Percentiles rank a stretch among this genome's conserved stretches.
Evolutionary conservation across 2,797 vertebrate genomes (phyloP).

Genomic region (Paedocypris micromegethes): DNA sequence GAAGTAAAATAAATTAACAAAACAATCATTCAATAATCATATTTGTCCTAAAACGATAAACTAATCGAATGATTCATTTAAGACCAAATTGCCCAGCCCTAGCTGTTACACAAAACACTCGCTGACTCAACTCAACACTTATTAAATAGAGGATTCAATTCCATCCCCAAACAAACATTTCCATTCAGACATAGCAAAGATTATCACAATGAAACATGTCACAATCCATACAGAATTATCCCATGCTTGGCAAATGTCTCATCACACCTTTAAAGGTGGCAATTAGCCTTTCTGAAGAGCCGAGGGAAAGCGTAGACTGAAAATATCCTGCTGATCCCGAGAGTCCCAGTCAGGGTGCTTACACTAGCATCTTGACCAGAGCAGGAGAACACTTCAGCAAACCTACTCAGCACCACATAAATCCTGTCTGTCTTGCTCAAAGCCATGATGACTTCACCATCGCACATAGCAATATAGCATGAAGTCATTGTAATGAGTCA

Average conservation of each 20-base stretch:
- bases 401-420: slow-evolving; percentile 18
- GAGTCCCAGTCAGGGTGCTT: slow-evolving; percentile 19
- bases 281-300: slow-evolving; percentile 31
- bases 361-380: slow-evolving; percentile 1
- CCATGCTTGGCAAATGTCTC: slow-evolving; percentile 14
- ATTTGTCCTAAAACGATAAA: no score
- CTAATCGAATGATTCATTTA: no score
- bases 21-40: no score
- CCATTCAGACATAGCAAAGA: neutral
- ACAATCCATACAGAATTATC: slow-evolving; percentile 10
- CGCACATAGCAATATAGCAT: neutral
- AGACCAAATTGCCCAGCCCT: no score
- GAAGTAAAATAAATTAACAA: no score
- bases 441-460: slow-evolving; percentile 10
- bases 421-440: slow-evolving; percentile 3
- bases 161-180: neutral
- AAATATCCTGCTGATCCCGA: slow-evolving; percentile 31
- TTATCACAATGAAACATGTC: slow-evolving; percentile 5
- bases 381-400: slow-evolving; percentile 13
- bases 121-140: no score
- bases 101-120: no score
- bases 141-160: neutral
- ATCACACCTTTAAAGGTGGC: slow-evolving; percentile 9
- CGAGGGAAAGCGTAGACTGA: slow-evolving; percentile 16
- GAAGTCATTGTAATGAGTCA: slow-evolving; percentile 14